Percentiles rank a stretch among this genome's conserved stretches.
These are phyloP conservation scores for Liasis olivaceus DNA, from an alignment of 2,797 vertebrate species.

Conservation along the genomic window DNA sequence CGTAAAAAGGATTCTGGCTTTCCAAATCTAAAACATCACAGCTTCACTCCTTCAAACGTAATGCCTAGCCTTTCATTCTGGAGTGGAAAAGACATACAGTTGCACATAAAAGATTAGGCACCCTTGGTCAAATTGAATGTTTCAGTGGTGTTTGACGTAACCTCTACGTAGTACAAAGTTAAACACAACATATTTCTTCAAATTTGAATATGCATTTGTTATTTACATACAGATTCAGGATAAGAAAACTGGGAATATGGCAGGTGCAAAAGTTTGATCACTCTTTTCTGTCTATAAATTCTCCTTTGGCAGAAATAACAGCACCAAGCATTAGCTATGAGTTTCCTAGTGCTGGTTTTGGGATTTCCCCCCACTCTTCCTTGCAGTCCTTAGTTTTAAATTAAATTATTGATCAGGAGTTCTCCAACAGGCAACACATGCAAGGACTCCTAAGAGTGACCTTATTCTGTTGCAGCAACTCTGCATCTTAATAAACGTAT, in stretches of 20 bases:
- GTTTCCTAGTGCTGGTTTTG: not conserved
- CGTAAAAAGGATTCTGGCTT: not conserved
- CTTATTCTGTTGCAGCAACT: not conserved
- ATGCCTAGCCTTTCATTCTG: not conserved
- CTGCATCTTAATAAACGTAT: not conserved
- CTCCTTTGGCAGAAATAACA: not conserved
- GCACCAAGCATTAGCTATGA: not conserved
- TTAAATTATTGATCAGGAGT: not conserved
- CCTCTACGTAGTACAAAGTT: not conserved
- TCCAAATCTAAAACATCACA: not conserved
- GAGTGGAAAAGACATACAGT: not conserved
- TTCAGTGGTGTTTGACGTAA: not conserved
- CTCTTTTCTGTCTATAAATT: not conserved
- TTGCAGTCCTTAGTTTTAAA: not conserved
- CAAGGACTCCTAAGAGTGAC: not conserved
- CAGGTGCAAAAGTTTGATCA: not conserved
- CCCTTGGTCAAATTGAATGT: not conserved
- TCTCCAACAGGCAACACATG: not conserved
- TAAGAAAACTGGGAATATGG: not conserved
- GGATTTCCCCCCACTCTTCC: not conserved
- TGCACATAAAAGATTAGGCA: not conserved
- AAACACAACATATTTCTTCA: not conserved
- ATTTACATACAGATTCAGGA: not conserved
- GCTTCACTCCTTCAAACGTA: not conserved
- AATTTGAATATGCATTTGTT: not conserved